A percentile compares a stretch with the other conserved stretches of the same genome.
phyloP scores from a whole-genome alignment of 2,113 vertebrate genomes.

The Antechinus stuartii region DNA sequence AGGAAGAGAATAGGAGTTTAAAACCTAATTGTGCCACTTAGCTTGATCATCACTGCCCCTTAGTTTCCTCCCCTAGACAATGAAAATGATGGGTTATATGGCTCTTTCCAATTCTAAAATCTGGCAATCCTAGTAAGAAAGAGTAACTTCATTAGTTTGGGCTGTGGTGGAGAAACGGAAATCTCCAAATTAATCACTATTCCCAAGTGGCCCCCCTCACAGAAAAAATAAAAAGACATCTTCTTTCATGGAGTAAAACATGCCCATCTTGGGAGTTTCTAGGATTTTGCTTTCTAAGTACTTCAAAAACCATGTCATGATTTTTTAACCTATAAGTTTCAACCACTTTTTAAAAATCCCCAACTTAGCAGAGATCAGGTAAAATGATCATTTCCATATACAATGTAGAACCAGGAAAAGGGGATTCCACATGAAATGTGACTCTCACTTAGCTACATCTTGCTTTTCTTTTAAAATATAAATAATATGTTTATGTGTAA shows the following conservation, averaged over 20 bases:
- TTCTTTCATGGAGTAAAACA: neutral
- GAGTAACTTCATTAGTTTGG: neutral
- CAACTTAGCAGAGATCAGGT: neutral
- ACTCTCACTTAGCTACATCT: neutral
- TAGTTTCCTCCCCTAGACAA: neutral
- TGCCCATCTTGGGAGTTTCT: neutral
- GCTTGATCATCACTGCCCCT: neutral
- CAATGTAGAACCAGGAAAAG: neutral
- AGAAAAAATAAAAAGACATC: constrained; percentile 1
- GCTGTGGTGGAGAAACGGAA: neutral
- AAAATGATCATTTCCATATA: neutral
- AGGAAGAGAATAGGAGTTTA: neutral
- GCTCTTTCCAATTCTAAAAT: neutral
- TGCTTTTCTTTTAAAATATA: neutral
- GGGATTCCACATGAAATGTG: neutral
- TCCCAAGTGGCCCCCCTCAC: neutral
- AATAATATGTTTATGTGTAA: neutral
- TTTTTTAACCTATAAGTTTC: constrained; percentile 23
- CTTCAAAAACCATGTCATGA: constrained; percentile 7
- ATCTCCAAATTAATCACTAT: neutral
- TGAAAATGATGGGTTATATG: neutral
- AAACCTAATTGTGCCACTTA: neutral
- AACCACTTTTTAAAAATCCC: neutral
- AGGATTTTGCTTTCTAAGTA: constrained; percentile 21
- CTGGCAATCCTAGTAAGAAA: neutral